Evolutionary conservation across 2,888 invertebrate species (phyloP), one percentile per base, ranked within the genome.

Genomic region (Tholera decimalis): DNA sequence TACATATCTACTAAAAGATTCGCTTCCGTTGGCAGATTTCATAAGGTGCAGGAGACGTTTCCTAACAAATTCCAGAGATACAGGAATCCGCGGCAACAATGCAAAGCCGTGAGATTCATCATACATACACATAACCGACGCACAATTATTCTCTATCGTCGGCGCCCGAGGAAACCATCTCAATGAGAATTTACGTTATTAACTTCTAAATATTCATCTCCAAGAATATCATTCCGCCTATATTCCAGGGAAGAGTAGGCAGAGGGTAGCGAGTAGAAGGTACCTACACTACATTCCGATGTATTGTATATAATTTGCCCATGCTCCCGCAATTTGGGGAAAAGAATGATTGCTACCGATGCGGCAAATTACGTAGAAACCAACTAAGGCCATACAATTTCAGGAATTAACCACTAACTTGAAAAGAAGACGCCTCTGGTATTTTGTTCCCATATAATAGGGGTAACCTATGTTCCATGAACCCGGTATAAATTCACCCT

Each of bases 51-150:
- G 11, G 8, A 33, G 11, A 65, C 20, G 39, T 39, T 39, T 15
- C 39, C 26, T 33, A 20, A 9, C 22, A 22, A 35, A 47, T 41
- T 15, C 15, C 47, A 24, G 18, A 33, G 15, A 1, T 6, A 22
- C 60, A 30, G 24, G 68, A 37, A 70, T 59, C 39, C 49, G 8
- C 22, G 11, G 2, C 18, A 28, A 65, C 22, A 65, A 69, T 49
- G 59, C 26, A 28, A 8, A n/a, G 3, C 46, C 15, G 46, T 57
- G n/a, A 47, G 26, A 5, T 22, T 26, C 26, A 24, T 11, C 24
- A 44, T 24, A 44, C 24, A 24, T 9, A 33, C n/a, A 24, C 28
- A 26, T 43, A 15, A 44, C 26, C 20, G 11, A 24, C 9, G 24
- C 41, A 43, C 41, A 60, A 49, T n/a, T n/a, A n/a, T 47, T 7